Evolutionary conservation across 2,888 invertebrate species (phyloP), one percentile per base, ranked within the genome.

Genomic region (Drosophila longiperda): DNA sequence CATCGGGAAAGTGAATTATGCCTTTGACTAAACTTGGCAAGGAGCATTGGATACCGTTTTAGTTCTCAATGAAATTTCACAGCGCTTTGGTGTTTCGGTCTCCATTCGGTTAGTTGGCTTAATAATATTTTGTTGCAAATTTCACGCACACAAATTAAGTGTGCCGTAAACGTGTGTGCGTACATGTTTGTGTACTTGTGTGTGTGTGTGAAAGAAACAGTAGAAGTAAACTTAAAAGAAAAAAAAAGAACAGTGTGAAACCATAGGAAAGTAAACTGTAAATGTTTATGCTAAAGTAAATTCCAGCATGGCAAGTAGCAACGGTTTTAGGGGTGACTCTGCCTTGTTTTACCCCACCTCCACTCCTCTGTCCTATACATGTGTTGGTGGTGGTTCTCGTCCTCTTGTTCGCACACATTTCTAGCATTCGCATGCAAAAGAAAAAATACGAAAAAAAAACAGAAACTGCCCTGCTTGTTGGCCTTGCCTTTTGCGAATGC

Each of bases 211-310:
- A 42, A 33, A 29, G 50, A 65, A 59, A 58, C 26, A 57, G 34
- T 59, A 66, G n/a, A 66, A 78, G 67, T 73, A 64, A 75, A 75
- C 42, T 74, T 33, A 65, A 63, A 66, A 66, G 45, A 66, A 29
- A 68, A 73, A 59, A 64, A 54, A 54, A 34, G 11, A 34, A 67
- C 61, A 72, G 50, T 73, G 76, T 55, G 89, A 86, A 86, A 82
- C 85, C 85, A 74, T 86, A 89, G 67, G 54, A 85, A 81, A 81
- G 80, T 80, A 68, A 73, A 80, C 69, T 64, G 62, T 61, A 61
- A 77, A 89, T 89, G 78, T 89, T 89, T 80, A 75, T 83, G 84
- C 80, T 71, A 87, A 89, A 89, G 87, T 89, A 87, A 89, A 86
- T 86, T 89, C 89, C 89, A 84, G 61, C 84, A 89, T 89, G 73